Evolutionary conservation across 2,113 vertebrate species (phyloP), one percentile per base, ranked within the genome.

Genomic region (Terrapene triunguis): DNA sequence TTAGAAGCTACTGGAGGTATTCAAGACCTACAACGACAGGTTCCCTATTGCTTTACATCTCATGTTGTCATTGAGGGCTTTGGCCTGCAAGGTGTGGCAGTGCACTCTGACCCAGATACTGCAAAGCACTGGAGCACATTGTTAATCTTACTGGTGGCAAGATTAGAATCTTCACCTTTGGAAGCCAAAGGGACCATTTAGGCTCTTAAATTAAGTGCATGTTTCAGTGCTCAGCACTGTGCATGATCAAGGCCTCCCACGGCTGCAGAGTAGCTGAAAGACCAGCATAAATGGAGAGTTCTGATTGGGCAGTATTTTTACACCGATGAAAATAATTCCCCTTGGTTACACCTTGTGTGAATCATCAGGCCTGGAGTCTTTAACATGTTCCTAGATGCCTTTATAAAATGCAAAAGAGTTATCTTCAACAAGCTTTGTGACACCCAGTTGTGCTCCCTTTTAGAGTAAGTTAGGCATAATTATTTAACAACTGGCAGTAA

Each of bases 31-130:
- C 62, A 76, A 76, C 69, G 57, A 17, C 7, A 47, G 25, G 16
- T 0, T 8, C 5, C 0, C 11, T 8, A 5, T 19, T 1, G 21
- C 48, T 62, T 0, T 0, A 2, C 35, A 57, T 59, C 0, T 0
- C 21, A 35, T 65, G 38, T 0, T 2, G 11, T 59, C 27, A 29
- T 3, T 2, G 57, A 29, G 57, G 57, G 57, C 57, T 59, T 59
- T 59, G 27, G 10, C 57, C 27, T 32, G 27, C 57, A 59, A 59
- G 27, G 27, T 27, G 25, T 8, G 2, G 57, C 5, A 11, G 21
- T 21, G 7, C 11, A 29, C 59, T 29, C 27, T 32, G 59, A 29
- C 29, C 29, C 59, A 13, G 27, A 14, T 11, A 29, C 12, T 62
- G 29, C 59, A 62, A 62, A 35, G 59, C 6, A 4, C 29, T 62